Evolutionary conservation across 2,797 vertebrate species (phyloP), one percentile per base, ranked within the genome.

Genomic region (Melanotaenia nigrans): DNA sequence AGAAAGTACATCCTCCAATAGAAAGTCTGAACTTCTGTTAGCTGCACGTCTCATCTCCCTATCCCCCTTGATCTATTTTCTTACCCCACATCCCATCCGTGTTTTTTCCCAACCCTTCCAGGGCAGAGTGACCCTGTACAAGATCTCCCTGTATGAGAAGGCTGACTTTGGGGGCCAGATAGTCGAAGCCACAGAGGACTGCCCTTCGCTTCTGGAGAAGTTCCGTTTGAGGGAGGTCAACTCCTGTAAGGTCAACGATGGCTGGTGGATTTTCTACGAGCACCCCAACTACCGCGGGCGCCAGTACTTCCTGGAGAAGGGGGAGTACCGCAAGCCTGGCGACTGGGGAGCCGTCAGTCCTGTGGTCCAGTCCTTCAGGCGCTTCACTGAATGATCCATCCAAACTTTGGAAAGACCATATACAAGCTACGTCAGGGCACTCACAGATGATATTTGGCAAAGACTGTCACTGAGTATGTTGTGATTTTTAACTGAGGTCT

Each of bases 181-280:
- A 87, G 93, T 95, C 0, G 96, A 98, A 85, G 92, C 93, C 82
- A 94, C 90, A 0, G 97, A 97, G 73, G 97, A 99, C 78, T 98
- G 97, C 62, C 95, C 96, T 60, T 97, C 96, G 0, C 62, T 96
- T 62, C 91, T 93, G 93, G 96, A 98, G 67, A 95, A 95, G 54
- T 95, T 96, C 81, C 95, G 92, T 83, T 87, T 94, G 88, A 90
- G 94, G 4, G 96, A 97, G 88, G 90, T 98, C 79, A 93, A 97
- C 3, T 97, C 97, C 86, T 97, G 96, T 81, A 96, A 96, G 86
- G 95, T 98, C 76, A 87, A 94, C 62, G 96, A 96, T 0, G 96
- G 97, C 1, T 95, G 92, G 87, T 98, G 97, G 97, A 91, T 97
- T 73, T 96, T 98, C 94, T 97, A 96, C 0, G 96, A 99, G 90